Base-by-base conservation (phyloP, 1,140 invertebrate genomes). In the Muscidifurax raptorellus region DNA sequence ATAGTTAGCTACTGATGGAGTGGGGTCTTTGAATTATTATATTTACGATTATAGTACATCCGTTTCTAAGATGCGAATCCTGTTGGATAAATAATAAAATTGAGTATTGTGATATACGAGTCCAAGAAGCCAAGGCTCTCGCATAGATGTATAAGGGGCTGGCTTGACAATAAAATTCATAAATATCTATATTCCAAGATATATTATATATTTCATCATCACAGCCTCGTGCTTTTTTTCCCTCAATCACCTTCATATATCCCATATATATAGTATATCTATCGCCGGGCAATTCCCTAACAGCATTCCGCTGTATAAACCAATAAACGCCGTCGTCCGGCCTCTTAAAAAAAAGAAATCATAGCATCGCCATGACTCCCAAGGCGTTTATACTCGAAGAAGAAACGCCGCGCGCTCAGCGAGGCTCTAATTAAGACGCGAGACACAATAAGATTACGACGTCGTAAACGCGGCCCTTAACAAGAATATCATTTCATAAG, bases 401-500 rank as follows among this genome's bases (percentile, higher is more conserved):
- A 81, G 44, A 66, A 81, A 52, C 74, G 40, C 74, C n/a, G 12
- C 27, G 18, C 2, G 36, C 44, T 10, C 40, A 12, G n/a, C 67
- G 22, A 64, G 32, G 64, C 12, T 40, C 47, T 82, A 82, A 82
- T 82, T 82, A 76, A 75, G 72, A 76, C 47, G n/a, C 13, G 30
- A 13, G 4, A 28, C 71, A 28, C 30, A 75, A 82, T 75, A 66
- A 82, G 44, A 82, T 67, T 83, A 77, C 74, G 74, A 83, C 44
- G 30, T 77, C 74, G 74, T 83, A 77, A 83, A 83, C n/a, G 30
- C 10, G 52, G 22, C 25, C 52, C 47, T 76, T 66, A 82, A 82
- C 71, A 82, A 76, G 36, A 44, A 47, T 47, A 77, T 77, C 64
- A 77, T 83, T 76, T 83, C 74, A 83, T 77, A 82, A 66, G 47